Percentiles rank a stretch among this genome's conserved stretches.
phyloP scores from a whole-genome alignment of 1,140 invertebrate genomes.

The Colletes latitarsis region DNA sequence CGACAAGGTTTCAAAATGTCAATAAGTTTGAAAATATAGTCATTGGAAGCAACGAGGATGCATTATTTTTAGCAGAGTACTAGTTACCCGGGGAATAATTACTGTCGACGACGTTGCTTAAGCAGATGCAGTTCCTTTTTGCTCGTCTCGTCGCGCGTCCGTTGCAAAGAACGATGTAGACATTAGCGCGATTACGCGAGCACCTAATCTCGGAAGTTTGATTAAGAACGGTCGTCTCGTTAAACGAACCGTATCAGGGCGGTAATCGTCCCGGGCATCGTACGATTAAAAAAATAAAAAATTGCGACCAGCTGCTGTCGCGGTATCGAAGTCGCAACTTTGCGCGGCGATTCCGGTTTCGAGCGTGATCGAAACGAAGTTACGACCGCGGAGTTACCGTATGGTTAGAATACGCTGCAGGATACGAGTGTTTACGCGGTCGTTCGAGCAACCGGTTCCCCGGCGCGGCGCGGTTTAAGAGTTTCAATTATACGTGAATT shows the following conservation, averaged over 20 bases:
- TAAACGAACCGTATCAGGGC: neutral
- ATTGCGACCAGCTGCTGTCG: neutral
- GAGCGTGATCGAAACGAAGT: neutral
- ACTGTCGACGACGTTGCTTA: too few relatives aligned
- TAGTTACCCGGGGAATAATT: too few relatives aligned
- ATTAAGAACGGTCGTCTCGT: neutral
- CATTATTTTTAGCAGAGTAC: too few relatives aligned
- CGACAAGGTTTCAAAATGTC: too few relatives aligned
- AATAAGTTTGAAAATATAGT: too few relatives aligned
- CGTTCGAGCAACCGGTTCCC: constrained; percentile 30
- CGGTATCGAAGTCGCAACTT: neutral
- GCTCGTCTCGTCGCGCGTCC: too few relatives aligned
- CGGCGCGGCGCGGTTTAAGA: constrained; percentile 3
- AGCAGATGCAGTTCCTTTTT: too few relatives aligned
- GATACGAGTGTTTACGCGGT: constrained; percentile 10
- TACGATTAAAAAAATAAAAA: neutral
- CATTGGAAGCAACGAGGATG: too few relatives aligned
- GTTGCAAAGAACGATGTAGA: too few relatives aligned
- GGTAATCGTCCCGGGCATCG: neutral
- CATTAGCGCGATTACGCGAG: too few relatives aligned
- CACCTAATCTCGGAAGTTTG: neutral
- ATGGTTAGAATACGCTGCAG: neutral
- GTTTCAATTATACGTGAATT: constrained; percentile 37
- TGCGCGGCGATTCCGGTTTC: neutral
- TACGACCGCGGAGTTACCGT: neutral